These are phyloP conservation scores for Pseudorhiza aurosa DNA, from an alignment of 30 jellyfish, hydroid and myxozoan genomes.

Conservation along the genomic window DNA sequence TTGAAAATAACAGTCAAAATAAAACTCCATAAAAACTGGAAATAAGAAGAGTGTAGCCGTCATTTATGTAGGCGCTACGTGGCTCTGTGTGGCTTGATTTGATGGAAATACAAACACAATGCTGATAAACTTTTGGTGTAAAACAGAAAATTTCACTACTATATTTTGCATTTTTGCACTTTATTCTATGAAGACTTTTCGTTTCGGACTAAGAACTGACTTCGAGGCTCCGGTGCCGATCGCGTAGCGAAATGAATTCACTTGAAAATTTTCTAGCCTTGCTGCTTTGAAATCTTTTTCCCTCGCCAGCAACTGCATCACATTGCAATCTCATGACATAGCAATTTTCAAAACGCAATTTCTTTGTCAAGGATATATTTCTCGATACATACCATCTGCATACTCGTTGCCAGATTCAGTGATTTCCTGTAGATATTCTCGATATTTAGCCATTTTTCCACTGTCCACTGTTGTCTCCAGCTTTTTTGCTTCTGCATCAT, in stretches of 20 bases:
- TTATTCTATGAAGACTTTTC: background rate
- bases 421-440: conserved; percentile 14
- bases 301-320: background rate
- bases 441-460: conserved; percentile 59
- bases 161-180: background rate
- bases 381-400: conserved; percentile 27
- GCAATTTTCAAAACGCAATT: background rate
- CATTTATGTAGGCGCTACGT: background rate
- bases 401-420: conserved; percentile 15
- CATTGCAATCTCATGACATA: background rate
- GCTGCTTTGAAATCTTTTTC: background rate
- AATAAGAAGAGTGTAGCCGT: background rate
- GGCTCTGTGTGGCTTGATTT: background rate
- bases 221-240: background rate
- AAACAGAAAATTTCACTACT: background rate
- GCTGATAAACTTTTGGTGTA: background rate
- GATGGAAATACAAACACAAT: background rate
- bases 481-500: conserved; percentile 30
- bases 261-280: background rate
- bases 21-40: background rate
- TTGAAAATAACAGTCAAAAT: background rate
- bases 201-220: background rate
- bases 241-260: background rate
- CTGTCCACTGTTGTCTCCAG: conserved; percentile 20
- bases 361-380: too few species aligned